Evolutionary conservation across 2,888 invertebrate species (phyloP).

Genomic region (Saturnia pavonia): DNA sequence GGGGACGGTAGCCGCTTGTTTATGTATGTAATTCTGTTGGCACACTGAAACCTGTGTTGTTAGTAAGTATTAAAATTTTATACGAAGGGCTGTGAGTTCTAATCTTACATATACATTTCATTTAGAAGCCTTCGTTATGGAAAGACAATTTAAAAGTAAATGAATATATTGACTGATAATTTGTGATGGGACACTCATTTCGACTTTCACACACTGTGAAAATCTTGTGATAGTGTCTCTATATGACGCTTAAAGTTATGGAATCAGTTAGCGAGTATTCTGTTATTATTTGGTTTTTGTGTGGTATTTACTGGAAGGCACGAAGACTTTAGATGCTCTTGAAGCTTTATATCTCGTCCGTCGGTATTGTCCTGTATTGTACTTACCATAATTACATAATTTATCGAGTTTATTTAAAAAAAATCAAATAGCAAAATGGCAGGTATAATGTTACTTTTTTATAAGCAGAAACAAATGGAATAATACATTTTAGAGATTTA

Average conservation of each 20-base stretch:
- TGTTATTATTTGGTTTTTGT: neutral
- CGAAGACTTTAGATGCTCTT: too few relatives aligned
- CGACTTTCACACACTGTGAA: neutral
- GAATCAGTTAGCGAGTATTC: neutral
- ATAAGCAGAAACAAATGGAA: too few relatives aligned
- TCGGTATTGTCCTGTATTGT: too few relatives aligned
- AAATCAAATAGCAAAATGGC: too few relatives aligned
- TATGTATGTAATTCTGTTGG: conserved; percentile 61
- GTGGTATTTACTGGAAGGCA: too few relatives aligned
- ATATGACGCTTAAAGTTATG: neutral
- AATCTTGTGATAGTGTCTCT: neutral
- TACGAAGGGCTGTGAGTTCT: conserved; percentile 1
- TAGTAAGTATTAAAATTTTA: conserved; percentile 22
- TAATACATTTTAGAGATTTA: too few relatives aligned
- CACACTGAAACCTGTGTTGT: conserved; percentile 27
- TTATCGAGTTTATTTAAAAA: too few relatives aligned
- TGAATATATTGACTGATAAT: neutral
- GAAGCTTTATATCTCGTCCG: too few relatives aligned
- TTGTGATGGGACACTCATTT: neutral
- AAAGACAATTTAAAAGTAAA: neutral
- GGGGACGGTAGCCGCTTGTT: conserved; percentile 57
- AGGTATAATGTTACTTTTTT: too few relatives aligned
- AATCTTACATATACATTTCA: neutral
- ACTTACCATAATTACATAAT: too few relatives aligned
- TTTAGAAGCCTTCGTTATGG: neutral